Evolutionary conservation across 2,113 vertebrate species (phyloP), one percentile per base, ranked within the genome.

Genomic region (Callospermophilus lateralis): DNA sequence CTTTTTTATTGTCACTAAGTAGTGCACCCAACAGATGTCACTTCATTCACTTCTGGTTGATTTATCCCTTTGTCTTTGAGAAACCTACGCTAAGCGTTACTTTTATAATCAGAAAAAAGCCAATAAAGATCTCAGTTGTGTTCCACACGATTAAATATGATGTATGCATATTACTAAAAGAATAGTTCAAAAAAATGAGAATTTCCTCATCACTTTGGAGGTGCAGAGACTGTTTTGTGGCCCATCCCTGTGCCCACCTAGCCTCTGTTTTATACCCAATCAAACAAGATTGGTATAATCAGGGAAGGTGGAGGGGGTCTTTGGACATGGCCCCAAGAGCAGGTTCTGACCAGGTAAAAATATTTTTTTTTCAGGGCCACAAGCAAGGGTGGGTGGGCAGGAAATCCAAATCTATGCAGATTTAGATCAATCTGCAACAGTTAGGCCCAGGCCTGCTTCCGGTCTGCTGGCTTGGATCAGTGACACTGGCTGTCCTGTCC

Each of bases 31-130:
- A 61, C 96, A 92, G 79, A 89, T 63, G 89, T 84, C 55, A 42
- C 37, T n/a, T 28, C 8, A 63, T 58, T 96, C 89, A n/a, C 90
- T 96, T 91, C 84, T 78, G 72, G 81, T 24, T 76, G 85, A 86
- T 78, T 74, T 74, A 34, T 32, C 26, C 63, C 68, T 92, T 74
- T 94, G 93, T 65, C 61, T 86, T 74, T 58, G 65, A 89, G 90
- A 63, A 39, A 53, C 37, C 65, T 48, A 42, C 1, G 48, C 20
- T 37, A 16, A 55, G 32, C 0, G 4, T 65, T 53, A 34, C 55
- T 84, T 84, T 91, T 58, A 37, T 19, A 32, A 68, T 32, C 72
- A 58, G 86, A 77, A 78, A 77, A 48, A 92, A 63, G 45, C 16
- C 70, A 81, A 7, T 34, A 22, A 65, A 85, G 83, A 48, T 26